Evolutionary conservation across 2,797 vertebrate genomes (phyloP).

Genomic region (Squalus acanthias): DNA sequence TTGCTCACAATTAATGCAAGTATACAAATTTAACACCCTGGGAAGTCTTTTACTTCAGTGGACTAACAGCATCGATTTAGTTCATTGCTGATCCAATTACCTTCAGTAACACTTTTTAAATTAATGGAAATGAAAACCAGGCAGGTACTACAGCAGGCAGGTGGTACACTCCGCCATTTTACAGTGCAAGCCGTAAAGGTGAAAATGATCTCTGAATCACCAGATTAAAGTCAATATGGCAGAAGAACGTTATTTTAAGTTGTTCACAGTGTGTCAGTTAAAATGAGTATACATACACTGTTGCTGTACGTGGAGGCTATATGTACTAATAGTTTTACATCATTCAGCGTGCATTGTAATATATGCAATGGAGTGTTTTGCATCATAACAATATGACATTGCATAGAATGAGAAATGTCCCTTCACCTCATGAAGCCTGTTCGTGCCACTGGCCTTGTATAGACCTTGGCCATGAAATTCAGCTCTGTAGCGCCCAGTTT

Average conservation of each 20-base stretch:
- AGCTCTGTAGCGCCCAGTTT: too few relatives aligned
- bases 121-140: background rate
- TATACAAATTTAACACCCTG: background rate
- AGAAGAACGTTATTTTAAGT: background rate
- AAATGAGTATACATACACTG: too few relatives aligned
- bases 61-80: background rate
- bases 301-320: background rate
- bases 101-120: background rate
- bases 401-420: background rate
- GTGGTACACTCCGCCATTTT: background rate
- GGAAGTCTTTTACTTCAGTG: background rate
- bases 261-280: background rate
- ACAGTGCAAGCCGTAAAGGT: background rate
- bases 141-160: background rate
- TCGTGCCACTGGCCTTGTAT: too few relatives aligned
- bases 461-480: too few relatives aligned
- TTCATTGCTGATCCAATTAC: background rate
- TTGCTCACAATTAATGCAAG: background rate
- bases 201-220: background rate
- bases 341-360: background rate
- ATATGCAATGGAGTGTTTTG: background rate
- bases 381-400: background rate
- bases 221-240: background rate
- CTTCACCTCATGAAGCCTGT: too few relatives aligned
- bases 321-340: background rate